Base-by-base conservation (phyloP, 2,797 vertebrate genomes). In the Dicrostonyx torquatus region DNA sequence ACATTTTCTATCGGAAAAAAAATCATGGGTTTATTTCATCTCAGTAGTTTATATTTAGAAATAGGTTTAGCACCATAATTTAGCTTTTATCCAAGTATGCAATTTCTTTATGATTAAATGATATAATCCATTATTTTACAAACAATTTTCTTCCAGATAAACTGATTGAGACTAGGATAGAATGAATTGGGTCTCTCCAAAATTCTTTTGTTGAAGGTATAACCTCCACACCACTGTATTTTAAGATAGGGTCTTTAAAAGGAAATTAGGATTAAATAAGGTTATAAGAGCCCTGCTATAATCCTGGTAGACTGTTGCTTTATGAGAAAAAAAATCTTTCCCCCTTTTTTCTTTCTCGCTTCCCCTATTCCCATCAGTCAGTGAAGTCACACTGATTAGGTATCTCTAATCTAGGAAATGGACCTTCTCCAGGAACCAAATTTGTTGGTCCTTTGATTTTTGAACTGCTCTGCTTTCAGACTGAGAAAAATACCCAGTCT, bases 31-130 rank as follows among this genome's bases (percentile, higher is more conserved):
- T 94, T 90, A 76, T 60, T 20, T 90, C 12, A 14, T 86, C 22
- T 94, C 68, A 87, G 68, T 58, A 60, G 26, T 70, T 89, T 62
- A 48, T 75, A 58, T 34, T 92, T n/a, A 55, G 45, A 96, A 80
- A 78, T 43, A 18, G 4, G 84, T 64, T 89, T 2, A 40, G 22
- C 43, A 66, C 15, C 40, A 14, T 2, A 50, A 70, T 79, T 92
- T 80, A 84, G 53, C 18, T 91, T 62, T 95, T 82, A 90, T 18
- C 24, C 34, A 90, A 92, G 5, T 79, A 1, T 82, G 84, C 4
- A 86, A 50, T 88, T 75, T 66, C 34, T 90, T 92, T 72, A 50
- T 70, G 58, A 37, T 89, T 72, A 60, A 95, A 43, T 86, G n/a
- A 64, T 53, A 55, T 6, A 82, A 72, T 1, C 12, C 8, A 3